phyloP scores from a whole-genome alignment of 2,888 invertebrate genomes.

The Phalera bucephala region DNA sequence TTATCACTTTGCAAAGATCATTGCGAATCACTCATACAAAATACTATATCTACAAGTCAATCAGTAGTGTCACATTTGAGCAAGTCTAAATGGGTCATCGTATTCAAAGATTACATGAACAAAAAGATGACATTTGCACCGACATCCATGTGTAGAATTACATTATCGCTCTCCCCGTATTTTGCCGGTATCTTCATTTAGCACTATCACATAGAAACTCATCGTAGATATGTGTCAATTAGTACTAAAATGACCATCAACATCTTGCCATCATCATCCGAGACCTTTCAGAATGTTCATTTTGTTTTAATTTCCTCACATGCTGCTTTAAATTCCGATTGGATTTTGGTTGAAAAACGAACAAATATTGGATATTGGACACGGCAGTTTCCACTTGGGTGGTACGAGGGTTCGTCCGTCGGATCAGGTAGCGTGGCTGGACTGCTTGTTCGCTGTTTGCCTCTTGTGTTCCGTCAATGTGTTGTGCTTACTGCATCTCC shows the following conservation, averaged over 20 bases:
- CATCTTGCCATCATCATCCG: constrained; percentile 26
- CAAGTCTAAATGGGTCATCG: constrained; percentile 60
- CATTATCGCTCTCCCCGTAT: constrained; percentile 67
- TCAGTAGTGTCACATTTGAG: constrained; percentile 42
- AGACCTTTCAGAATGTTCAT: constrained; percentile 46
- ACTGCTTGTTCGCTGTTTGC: constrained; percentile 86
- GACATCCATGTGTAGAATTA: constrained; percentile 72
- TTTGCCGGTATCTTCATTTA: constrained; percentile 69
- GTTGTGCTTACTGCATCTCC: constrained; percentile 85
- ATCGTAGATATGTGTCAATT: constrained; percentile 3
- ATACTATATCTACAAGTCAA: constrained; percentile 45
- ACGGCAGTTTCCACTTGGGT: constrained; percentile 80
- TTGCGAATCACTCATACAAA: constrained; percentile 42
- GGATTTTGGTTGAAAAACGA: constrained; percentile 55
- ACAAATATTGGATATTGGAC: constrained; percentile 49
- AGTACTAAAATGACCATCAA: too few relatives aligned
- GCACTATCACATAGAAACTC: constrained; percentile 11
- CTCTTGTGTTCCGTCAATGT: constrained; percentile 86
- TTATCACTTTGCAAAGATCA: constrained; percentile 54
- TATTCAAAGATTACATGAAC: constrained; percentile 71
- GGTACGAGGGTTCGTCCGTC: constrained; percentile 84
- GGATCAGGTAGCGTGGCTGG: constrained; percentile 92
- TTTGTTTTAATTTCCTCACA: constrained; percentile 74
- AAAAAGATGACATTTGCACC: constrained; percentile 74
- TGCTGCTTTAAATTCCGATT: constrained; percentile 74